Percentiles rank a stretch among this genome's conserved stretches.
Conservation (phyloP, 1,140 invertebrate species). For the Bombus vancouverensis region DNA sequence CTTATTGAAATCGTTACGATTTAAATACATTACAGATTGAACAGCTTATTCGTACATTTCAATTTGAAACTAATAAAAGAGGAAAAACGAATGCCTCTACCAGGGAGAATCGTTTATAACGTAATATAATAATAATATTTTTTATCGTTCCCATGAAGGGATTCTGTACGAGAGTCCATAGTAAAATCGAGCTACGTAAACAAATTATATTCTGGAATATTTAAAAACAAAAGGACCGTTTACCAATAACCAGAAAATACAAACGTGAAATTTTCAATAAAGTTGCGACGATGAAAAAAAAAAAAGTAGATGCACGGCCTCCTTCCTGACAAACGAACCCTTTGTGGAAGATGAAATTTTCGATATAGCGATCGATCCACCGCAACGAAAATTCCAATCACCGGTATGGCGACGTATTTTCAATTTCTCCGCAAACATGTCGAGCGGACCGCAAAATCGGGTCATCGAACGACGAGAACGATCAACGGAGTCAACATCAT, state of each 20-base stretch:
- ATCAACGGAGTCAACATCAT: neutral
- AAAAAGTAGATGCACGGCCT: no score
- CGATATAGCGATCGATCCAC: constrained; percentile 14
- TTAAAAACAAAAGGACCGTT: neutral
- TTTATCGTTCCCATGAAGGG: neutral
- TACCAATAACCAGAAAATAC: neutral
- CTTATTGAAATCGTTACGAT: no score
- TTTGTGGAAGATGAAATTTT: constrained; percentile 24
- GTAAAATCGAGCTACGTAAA: neutral
- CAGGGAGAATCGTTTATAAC: no score
- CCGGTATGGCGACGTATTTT: constrained; percentile 20
- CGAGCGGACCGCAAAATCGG: constrained; percentile 17
- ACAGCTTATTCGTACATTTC: no score
- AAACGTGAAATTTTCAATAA: neutral
- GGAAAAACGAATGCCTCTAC: no score
- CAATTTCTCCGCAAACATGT: constrained; percentile 26
- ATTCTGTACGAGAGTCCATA: neutral
- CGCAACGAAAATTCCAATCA: constrained; percentile 30
- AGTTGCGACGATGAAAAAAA: no score
- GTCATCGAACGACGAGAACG: constrained; percentile 9
- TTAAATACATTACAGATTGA: no score
- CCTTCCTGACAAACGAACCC: neutral
- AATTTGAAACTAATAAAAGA: no score
- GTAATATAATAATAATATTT: neutral
- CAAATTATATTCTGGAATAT: neutral